Base-by-base conservation (phyloP, 2,797 vertebrate species). In the Acanthurus tractus region DNA sequence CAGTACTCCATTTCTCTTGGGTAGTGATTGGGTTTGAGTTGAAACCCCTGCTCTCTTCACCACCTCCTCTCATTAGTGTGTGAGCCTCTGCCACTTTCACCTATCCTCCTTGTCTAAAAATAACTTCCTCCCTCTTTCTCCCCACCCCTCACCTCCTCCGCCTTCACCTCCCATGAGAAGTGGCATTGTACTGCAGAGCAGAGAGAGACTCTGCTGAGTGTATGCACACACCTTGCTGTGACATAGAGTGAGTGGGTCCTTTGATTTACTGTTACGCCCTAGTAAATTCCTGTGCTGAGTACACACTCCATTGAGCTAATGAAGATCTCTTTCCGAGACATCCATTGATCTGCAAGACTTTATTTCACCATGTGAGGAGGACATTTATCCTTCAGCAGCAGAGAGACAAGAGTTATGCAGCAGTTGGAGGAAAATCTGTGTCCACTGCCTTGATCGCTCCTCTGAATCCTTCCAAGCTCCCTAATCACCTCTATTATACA, bases 261-360 rank as follows among this genome's bases (percentile, higher is more conserved):
- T 49, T 90, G 83, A 86, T 86, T 89, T 90, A 88, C 75, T 63
- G 79, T 64, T 63, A 64, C 65, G 40, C 64, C 5, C 12, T 46
- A 46, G 80, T 80, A 83, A 92, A 85, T 78, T 68, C 77, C 59
- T n/a, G 25, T 23, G 66, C 82, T 75, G 83, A 67, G 58, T 45
- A 40, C 74, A 68, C 63, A 55, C 76, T 88, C 83, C 80, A 84
- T 89, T 86, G 85, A 83, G 75, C 86, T 88, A 90, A 92, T 92
- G 83, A 90, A 92, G 85, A 90, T 61, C 77, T 89, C 71, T 74
- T 72, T 81, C 64, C 62, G 64, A 67, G 79, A 84, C 68, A 69
- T 62, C 80, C 74, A 90, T 87, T 89, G 88, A 91, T 91, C 90
- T 75, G 72, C 58, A 34, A 20, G 70, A 76, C 69, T 76, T 84